Evolutionary conservation across 2,888 invertebrate genomes (phyloP), one percentile per base, ranked within the genome.

Genomic region (Diachrysia chrysitis): DNA sequence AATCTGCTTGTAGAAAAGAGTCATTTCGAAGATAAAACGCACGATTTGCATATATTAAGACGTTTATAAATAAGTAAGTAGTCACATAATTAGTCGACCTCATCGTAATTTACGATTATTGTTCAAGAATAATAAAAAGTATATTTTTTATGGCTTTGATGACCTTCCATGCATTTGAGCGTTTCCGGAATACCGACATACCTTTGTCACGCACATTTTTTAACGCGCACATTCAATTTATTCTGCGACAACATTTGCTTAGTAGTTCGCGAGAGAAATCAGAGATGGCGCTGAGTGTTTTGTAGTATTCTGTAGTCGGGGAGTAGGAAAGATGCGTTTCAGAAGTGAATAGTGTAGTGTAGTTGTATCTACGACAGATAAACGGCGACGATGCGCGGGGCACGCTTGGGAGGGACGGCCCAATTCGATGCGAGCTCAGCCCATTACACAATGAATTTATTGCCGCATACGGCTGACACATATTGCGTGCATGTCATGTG

Each of bases 401-500:
- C 94, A 89, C 93, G 90, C 82, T 88, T 79, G 93, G 94, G 93
- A 93, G 94, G 90, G 90, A 89, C 92, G 93, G 90, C 92, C 94
- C 90, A 93, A 93, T 93, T 94, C 89, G 87, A 89, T 90, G 86
- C 90, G 89, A 87, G 87, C 87, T 87, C 86, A 88, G 88, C 87
- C 91, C 89, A 91, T 94, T 94, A 93, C 91, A 93, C 93, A 93
- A 94, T 94, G 91, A 93, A 93, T 94, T 94, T 94, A 94, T 92
- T 88, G 90, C 89, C 91, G 89, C 89, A 91, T 91, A 86, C 90
- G 85, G 84, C 88, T 90, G 93, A 91, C 92, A 93, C 85, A 91
- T 92, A 91, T 91, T 87, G 90, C 88, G 90, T 92, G 93, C 92
- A 93, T 90, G 90, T 90, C 89, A 88, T 89, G 85, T 85, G 87